Evolutionary conservation across 2,113 vertebrate species (phyloP).

Genomic region (Amia ocellicauda): DNA sequence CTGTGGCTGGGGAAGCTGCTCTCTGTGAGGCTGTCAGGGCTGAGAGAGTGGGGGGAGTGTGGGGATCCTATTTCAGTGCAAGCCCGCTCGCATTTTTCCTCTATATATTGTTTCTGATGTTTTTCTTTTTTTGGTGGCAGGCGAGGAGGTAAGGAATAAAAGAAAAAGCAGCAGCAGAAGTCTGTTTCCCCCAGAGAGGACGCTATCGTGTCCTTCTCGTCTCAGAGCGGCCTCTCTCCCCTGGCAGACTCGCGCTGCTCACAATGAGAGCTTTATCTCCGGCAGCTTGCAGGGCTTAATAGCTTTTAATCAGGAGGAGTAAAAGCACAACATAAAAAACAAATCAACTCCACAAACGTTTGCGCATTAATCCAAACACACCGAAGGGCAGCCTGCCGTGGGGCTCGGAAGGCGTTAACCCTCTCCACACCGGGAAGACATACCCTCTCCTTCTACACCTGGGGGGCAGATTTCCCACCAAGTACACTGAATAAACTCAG

Average conservation of each 20-base stretch:
- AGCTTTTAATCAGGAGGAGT: conserved; percentile 54
- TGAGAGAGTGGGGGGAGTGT: no score
- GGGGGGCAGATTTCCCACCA: no score
- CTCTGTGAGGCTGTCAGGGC: no score
- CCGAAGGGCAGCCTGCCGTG: conserved; percentile 14
- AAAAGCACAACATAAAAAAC: conserved; percentile 54
- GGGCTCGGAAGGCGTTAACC: conserved; percentile 27
- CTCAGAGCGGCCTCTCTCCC: conserved; percentile 43
- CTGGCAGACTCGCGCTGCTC: conserved; percentile 46
- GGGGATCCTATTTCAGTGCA: no score
- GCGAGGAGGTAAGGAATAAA: no score
- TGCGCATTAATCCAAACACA: conserved; percentile 39
- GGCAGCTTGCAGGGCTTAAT: conserved; percentile 43
- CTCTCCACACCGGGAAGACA: conserved; percentile 30
- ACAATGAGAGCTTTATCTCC: conserved; percentile 70
- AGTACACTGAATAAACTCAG: no score
- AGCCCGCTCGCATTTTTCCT: no score
- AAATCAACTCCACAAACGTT: conserved; percentile 47
- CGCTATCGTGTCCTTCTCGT: conserved; percentile 54
- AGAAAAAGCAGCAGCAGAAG: no score
- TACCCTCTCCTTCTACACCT: no score
- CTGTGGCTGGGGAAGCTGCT: no score
- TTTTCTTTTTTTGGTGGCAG: no score
- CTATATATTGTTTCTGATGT: no score
- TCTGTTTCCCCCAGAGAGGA: conserved; percentile 43